Percentiles rank a stretch among this genome's conserved stretches.
Conservation (phyloP, 2,797 vertebrate species). For the Mus caroli region DNA sequence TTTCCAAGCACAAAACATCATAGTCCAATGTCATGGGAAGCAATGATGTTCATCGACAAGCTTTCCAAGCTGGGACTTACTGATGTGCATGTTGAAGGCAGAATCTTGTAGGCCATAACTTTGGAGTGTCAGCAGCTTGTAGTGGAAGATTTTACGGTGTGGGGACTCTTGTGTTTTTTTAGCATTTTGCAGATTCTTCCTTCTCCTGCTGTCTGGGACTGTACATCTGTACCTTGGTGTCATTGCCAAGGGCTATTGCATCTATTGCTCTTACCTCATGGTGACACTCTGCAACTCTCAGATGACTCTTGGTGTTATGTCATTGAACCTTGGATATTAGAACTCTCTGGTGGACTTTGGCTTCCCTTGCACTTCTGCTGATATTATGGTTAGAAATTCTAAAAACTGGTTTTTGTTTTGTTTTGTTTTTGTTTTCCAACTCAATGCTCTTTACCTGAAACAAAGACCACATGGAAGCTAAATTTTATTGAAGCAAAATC, state of each 20-base stretch:
- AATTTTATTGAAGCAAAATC: background rate
- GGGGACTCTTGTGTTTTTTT: background rate
- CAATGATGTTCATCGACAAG: background rate
- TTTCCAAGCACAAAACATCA: background rate
- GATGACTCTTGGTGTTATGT: background rate
- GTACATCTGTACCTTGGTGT: background rate
- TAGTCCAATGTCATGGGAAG: background rate
- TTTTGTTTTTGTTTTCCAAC: background rate
- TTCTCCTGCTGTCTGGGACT: background rate
- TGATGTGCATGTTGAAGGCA: background rate
- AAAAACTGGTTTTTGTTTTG: background rate
- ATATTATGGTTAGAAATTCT: background rate
- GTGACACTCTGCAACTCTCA: background rate
- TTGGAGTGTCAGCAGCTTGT: background rate
- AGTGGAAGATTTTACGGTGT: background rate
- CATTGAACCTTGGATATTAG: too few species aligned
- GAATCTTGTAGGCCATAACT: background rate
- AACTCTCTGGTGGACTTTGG: too few species aligned
- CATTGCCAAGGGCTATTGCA: background rate
- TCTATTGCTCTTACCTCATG: background rate
- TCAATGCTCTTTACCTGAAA: background rate
- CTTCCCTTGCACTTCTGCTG: background rate
- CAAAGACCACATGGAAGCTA: background rate
- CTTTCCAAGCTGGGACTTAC: background rate
- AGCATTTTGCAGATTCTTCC: background rate